Percentiles rank a stretch among this genome's conserved stretches.
Evolutionary conservation across 2,113 vertebrate genomes (phyloP).

Genomic region (Camelus dromedarius): DNA sequence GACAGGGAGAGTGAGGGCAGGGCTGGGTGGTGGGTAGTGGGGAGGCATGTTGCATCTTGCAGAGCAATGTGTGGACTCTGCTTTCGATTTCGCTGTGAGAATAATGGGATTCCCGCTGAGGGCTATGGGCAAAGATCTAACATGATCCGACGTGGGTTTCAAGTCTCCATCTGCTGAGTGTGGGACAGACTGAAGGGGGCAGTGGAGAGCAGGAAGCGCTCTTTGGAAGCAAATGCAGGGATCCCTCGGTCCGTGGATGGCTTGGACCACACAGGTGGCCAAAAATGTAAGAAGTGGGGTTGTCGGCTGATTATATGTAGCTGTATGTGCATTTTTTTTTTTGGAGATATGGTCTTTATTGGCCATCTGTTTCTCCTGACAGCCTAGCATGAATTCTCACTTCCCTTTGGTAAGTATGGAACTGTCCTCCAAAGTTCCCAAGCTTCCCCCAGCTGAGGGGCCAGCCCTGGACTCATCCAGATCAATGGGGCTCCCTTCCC

Average conservation of each 20-base stretch:
- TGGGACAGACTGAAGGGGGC: not conserved
- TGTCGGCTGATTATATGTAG: not conserved
- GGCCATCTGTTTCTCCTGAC: not conserved
- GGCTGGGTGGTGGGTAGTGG: too few relatives aligned
- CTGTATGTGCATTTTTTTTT: not conserved
- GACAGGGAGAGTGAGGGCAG: not conserved
- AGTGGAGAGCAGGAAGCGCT: not conserved
- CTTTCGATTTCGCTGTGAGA: not conserved
- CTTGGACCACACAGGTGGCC: not conserved
- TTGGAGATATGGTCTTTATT: not conserved
- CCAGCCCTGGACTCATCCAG: not conserved
- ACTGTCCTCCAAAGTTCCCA: not conserved
- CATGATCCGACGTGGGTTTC: not conserved
- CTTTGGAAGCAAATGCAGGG: not conserved
- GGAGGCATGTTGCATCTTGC: too few relatives aligned
- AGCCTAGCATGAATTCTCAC: not conserved
- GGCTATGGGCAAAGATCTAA: not conserved
- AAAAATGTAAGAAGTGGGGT: not conserved
- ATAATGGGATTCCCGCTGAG: not conserved
- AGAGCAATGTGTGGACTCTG: not conserved
- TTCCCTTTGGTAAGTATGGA: not conserved
- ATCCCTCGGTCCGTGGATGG: fast-evolving
- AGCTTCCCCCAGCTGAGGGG: not conserved
- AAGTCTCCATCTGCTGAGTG: not conserved
- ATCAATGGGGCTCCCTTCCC: not conserved